Base-by-base conservation (phyloP, 2,888 invertebrate genomes). In the Allophyes oxyacanthae region DNA sequence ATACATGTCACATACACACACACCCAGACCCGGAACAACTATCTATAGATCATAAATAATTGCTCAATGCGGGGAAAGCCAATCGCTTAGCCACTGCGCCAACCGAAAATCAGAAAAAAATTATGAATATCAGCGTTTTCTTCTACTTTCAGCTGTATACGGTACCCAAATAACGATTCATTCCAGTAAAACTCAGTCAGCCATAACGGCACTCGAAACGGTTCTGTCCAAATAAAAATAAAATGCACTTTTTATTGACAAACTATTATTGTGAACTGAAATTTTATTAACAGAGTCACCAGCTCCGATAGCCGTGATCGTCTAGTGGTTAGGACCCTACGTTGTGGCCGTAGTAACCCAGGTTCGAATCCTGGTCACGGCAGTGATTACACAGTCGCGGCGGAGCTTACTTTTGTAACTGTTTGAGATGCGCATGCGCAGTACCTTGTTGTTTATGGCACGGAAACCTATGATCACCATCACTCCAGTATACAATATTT, bases 261-360 rank as follows among this genome's bases (percentile, higher is more conserved):
- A 7, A 7, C 30, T 30, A 2, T 34, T 32, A 33, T 32, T 48
- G 32, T 40, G 1, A 33, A 25, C 30, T 7, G 26, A 30, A 10
- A 30, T 64, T 64, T 46, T 7, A 25, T 0, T 1, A 5, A 0
- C 3, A 13, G 9, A 4, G 0, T 13, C 37, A 52, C 11, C 28
- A 57, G 49, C 56, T 57, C 40, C 55, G 44, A 1, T 56, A 56
- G 56, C 42, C 36, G 42, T 42, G 15, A 95, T 95, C 95, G 95
- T 95, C 95, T 95, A 95, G 95, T 95, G 95, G 95, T 95, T 95
- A 95, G 95, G 95, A 95, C 95, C 94, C 95, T 95, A 95, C 95
- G 96, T 96, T 96, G 96, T 96, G 96, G 96, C 96, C 95, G 95
- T 95, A 95, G 95, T 95, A 95, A 96, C 95, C 95, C 95, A 95